These are phyloP conservation scores for Neodiprion lecontei DNA, from an alignment of 1,140 invertebrate genomes.

Conservation along the genomic window DNA sequence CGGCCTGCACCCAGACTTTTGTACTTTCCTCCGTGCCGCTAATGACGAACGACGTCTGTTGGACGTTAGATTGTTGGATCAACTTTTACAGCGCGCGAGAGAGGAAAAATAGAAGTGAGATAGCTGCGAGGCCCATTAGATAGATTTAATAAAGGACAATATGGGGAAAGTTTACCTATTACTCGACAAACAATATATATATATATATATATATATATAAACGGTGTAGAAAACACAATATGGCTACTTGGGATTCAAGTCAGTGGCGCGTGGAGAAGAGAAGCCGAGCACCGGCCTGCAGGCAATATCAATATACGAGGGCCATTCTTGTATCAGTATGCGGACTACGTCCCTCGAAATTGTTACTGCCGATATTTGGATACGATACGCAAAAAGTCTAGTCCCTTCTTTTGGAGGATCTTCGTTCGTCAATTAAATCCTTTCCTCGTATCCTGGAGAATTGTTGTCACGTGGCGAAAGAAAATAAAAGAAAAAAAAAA, in stretches of 20 bases:
- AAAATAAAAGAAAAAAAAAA: too few species aligned
- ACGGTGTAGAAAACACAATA: slow-evolving; percentile 5
- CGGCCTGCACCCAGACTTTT: too few species aligned
- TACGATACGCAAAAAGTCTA: slow-evolving; percentile 1
- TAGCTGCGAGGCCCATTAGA: background rate
- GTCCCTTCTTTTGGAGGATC: background rate
- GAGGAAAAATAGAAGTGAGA: too few species aligned
- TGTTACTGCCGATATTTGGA: slow-evolving; percentile 6
- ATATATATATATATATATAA: background rate
- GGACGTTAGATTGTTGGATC: background rate
- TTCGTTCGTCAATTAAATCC: background rate
- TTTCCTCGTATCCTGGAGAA: too few species aligned
- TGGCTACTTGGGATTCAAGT: slow-evolving; percentile 7
- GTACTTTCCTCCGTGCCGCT: background rate
- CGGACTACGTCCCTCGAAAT: background rate
- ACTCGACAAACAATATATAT: background rate
- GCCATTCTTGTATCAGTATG: slow-evolving; percentile 7
- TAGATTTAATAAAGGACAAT: slow-evolving; percentile 6
- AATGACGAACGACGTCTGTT: background rate
- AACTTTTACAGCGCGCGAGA: background rate
- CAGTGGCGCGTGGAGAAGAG: background rate
- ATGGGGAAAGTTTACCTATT: background rate
- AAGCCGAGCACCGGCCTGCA: background rate
- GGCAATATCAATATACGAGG: slow-evolving; percentile 5
- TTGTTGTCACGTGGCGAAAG: too few species aligned